Evolutionary conservation across 2,113 vertebrate species (phyloP).

Genomic region (Pao palembangensis): DNA sequence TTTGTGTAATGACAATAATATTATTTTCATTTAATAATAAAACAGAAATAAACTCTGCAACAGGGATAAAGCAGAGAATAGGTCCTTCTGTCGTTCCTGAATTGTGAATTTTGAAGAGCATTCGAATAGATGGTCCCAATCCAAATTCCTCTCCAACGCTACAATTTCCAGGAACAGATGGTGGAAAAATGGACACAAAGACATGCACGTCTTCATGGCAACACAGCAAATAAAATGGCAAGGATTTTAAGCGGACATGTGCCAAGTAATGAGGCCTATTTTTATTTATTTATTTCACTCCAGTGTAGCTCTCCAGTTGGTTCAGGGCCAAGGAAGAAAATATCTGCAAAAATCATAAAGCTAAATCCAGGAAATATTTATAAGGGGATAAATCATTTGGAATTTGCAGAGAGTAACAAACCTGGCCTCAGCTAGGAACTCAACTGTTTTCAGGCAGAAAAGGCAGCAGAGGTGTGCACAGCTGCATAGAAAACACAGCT

Average conservation of each 20-base stretch:
- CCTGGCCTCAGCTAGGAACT: slow-evolving; percentile 11
- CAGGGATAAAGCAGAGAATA: slow-evolving; percentile 6
- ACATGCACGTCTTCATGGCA: slow-evolving; percentile 44
- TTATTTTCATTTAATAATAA: slow-evolving; percentile 17
- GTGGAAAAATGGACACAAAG: slow-evolving; percentile 51
- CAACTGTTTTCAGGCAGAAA: slow-evolving; percentile 10
- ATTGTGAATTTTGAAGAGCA: slow-evolving; percentile 20
- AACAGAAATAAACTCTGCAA: background rate
- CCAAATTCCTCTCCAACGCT: slow-evolving; percentile 31
- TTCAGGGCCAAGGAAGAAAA: slow-evolving; percentile 42
- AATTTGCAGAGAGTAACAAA: slow-evolving; percentile 37
- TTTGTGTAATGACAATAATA: slow-evolving; percentile 11
- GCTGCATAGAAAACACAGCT: background rate
- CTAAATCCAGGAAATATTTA: slow-evolving; percentile 47
- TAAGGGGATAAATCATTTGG: slow-evolving; percentile 48
- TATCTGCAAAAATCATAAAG: slow-evolving; percentile 36
- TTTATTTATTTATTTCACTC: slow-evolving; percentile 52
- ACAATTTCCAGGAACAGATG: slow-evolving; percentile 58
- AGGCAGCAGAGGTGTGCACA: background rate
- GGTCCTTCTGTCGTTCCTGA: background rate
- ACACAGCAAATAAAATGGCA: slow-evolving; percentile 43
- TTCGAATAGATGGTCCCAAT: slow-evolving; percentile 32
- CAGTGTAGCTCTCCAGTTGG: slow-evolving; percentile 38
- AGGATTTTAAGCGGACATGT: slow-evolving; percentile 30
- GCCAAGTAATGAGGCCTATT: slow-evolving; percentile 48